Conservation (phyloP, 2,797 vertebrate genomes). For the Coregonus suidteri region DNA sequence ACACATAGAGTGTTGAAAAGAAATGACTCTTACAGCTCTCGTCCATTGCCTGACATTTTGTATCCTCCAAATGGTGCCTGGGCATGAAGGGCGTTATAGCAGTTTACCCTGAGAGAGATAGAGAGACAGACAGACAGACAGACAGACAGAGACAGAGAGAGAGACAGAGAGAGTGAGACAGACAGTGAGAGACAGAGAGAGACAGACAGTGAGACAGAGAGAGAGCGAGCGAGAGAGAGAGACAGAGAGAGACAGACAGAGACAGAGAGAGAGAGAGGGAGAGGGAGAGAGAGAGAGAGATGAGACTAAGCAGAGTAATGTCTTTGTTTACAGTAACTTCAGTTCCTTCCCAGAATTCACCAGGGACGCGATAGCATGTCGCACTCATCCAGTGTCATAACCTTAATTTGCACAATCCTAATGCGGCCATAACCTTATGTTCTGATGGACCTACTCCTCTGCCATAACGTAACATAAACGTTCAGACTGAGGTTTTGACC, state of each 20-base stretch:
- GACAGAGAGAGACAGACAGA: background rate
- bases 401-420: background rate
- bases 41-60: slow-evolving; percentile 95
- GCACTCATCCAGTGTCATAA: background rate
- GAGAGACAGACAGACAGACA: background rate
- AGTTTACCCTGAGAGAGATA: slow-evolving; percentile 86
- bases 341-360: background rate
- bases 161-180: background rate
- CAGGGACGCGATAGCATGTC: background rate
- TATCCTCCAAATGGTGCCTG: slow-evolving; percentile 92
- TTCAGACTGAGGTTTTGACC: background rate
- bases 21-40: slow-evolving; percentile 88
- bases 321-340: background rate
- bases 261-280: background rate
- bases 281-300: background rate
- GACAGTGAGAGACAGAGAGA: background rate
- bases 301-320: background rate
- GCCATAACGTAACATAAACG: background rate
- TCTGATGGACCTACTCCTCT: background rate
- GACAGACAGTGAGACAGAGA: background rate
- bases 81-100: slow-evolving; percentile 91
- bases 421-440: background rate
- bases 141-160: background rate
- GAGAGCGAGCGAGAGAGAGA: background rate
- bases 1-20: background rate